phyloP scores from a whole-genome alignment of 2,888 invertebrate species.

The Meganola albula region DNA sequence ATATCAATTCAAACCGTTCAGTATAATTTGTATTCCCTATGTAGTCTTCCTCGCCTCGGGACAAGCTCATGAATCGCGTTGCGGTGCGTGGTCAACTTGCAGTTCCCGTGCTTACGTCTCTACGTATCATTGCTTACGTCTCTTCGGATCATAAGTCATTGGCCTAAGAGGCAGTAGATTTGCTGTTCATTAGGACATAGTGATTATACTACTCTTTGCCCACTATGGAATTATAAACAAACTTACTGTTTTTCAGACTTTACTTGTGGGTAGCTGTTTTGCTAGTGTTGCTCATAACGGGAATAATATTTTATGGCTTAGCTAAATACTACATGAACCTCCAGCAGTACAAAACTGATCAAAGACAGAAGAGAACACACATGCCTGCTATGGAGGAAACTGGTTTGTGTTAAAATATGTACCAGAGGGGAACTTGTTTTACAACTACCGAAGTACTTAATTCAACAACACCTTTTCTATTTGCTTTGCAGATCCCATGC shows the following conservation, averaged over 20 bases:
- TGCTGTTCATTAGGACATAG: too few species aligned
- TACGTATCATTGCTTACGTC: not conserved
- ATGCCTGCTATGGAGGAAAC: too few species aligned
- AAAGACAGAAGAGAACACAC: too few species aligned
- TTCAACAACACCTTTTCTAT: conserved; percentile 21
- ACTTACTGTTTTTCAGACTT: conserved; percentile 61
- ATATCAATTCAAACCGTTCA: not conserved
- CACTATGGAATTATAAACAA: too few species aligned
- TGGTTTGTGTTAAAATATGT: too few species aligned
- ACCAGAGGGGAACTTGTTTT: too few species aligned
- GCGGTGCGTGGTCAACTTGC: not conserved
- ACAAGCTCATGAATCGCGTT: not conserved
- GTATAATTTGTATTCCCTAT: not conserved
- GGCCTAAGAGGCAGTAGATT: too few species aligned
- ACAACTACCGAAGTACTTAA: too few species aligned
- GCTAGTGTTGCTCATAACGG: conserved; percentile 81
- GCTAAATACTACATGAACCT: conserved; percentile 77
- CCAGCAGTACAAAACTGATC: conserved; percentile 42
- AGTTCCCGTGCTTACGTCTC: not conserved
- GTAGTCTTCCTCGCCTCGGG: not conserved
- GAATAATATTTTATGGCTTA: conserved; percentile 80
- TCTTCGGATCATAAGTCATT: too few species aligned
- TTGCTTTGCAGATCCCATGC: conserved; percentile 56
- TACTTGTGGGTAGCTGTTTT: conserved; percentile 87
- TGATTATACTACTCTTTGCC: too few species aligned